phyloP scores from a whole-genome alignment of 2,113 vertebrate species.

The Turdus rufiventris region DNA sequence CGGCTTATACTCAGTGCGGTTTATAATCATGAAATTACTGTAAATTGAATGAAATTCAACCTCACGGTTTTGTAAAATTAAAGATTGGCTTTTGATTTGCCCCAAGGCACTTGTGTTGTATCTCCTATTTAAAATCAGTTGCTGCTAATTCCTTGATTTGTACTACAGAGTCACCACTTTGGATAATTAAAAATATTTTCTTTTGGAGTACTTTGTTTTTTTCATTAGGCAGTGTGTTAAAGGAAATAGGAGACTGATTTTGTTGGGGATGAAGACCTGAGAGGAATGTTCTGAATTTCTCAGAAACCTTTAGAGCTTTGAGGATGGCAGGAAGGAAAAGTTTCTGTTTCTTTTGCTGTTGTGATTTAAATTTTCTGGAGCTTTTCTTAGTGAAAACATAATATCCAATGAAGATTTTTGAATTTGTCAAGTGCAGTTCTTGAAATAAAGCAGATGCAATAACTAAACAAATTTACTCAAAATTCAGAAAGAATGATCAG shows the following conservation, averaged over 20 bases:
- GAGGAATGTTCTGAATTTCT: not conserved
- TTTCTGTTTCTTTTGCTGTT: not conserved
- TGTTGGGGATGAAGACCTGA: not conserved
- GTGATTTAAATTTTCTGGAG: not conserved
- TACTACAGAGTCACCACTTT: constrained; percentile 17
- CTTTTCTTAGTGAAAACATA: not conserved
- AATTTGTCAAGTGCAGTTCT: not conserved
- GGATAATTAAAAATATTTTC: constrained; percentile 41
- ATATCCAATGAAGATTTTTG: not conserved
- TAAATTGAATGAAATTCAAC: constrained; percentile 1
- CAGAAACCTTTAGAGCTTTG: constrained; percentile 16
- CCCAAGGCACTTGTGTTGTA: constrained; percentile 23
- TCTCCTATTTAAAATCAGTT: constrained; percentile 11
- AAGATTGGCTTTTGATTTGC: constrained; percentile 29
- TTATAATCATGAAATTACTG: too few relatives aligned
- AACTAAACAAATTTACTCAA: not conserved
- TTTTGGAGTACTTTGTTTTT: not conserved
- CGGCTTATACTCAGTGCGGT: too few relatives aligned
- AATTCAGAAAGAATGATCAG: not conserved
- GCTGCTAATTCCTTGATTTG: constrained; percentile 50
- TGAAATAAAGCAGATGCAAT: not conserved
- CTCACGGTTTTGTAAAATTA: not conserved
- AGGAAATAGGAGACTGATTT: not conserved
- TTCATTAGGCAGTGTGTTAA: constrained; percentile 22
- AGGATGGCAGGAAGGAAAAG: not conserved